Base-by-base conservation (phyloP, 2,113 vertebrate species). In the Lutjanus erythropterus region DNA sequence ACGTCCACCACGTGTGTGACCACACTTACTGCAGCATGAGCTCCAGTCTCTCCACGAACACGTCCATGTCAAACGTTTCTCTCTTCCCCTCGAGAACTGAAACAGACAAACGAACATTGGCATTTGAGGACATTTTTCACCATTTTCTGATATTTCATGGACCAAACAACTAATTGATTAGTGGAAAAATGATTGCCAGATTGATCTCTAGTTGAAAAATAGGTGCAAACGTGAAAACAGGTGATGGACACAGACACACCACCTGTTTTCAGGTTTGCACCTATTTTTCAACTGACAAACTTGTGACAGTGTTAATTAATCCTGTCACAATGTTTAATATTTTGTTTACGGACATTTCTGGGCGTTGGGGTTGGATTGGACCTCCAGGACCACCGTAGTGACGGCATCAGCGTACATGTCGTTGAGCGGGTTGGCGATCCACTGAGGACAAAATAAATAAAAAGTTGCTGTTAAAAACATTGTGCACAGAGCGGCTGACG, bases 331-430 rank as follows among this genome's bases (percentile, higher is more conserved):
- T 14, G 25, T 16, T 6, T 27, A 23, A 15, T 0, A 27, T 15
- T 27, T 6, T 53, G 1, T 66, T 53, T 16, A 87, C 92, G 89
- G 88, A 99, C 98, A 94, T 96, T 99, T 99, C 88, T 99, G 96
- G 64, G 97, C 96, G 81, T 94, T 98, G 5, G 98, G 98, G 89
- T 99, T 99, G 69, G 97, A 99, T 86, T 99, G 97, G 71, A 99
- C 97, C 93, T 99, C 98, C 81, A 99, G 87, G 33, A 99, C 95
- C 83, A 99, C 97, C 2, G 97, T 99, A 14, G 97, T 95, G 44
- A 99, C 96, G 0, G 96, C 97, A 53, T 99, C 98, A 0, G 98
- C 98, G 52, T 98, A 99, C 97, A 99, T 99, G 81, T 99, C 97
- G 50, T 98, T 99, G 77, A 98, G 95, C 53, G 98, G 97, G 91